phyloP scores from a whole-genome alignment of 2,113 vertebrate species.

The Osmerus mordax region DNA sequence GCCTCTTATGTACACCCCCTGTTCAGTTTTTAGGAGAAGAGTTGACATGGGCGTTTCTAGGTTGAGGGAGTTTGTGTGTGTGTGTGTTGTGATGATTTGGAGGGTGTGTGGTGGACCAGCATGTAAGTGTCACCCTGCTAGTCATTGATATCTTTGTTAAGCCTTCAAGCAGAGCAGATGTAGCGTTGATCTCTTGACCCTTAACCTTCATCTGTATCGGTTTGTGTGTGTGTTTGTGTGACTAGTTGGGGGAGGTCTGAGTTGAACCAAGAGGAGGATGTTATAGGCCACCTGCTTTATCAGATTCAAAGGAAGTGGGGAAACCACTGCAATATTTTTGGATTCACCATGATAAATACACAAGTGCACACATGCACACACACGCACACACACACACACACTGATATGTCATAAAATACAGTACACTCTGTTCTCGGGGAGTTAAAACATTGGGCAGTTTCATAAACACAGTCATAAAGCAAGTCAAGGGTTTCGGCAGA shows the following conservation, averaged over 20 bases:
- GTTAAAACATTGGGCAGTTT: not conserved
- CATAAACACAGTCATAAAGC: constrained; percentile 32
- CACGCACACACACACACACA: not conserved
- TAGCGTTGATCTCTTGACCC: not conserved
- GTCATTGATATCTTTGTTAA: constrained; percentile 36
- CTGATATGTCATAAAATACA: not conserved
- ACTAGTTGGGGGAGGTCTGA: constrained; percentile 18
- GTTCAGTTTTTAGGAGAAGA: no score
- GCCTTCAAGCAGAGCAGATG: constrained; percentile 13
- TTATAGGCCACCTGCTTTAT: constrained; percentile 22
- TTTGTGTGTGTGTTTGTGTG: constrained; percentile 12
- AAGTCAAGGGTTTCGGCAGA: constrained; percentile 37
- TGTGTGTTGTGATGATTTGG: not conserved
- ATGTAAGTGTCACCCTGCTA: constrained; percentile 14
- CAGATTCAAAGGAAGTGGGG: not conserved
- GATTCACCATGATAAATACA: not conserved
- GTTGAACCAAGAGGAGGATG: no score
- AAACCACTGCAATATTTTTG: constrained; percentile 19
- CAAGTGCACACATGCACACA: constrained; percentile 3
- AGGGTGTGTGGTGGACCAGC: not conserved
- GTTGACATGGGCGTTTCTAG: not conserved
- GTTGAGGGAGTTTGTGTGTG: not conserved
- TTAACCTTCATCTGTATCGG: constrained; percentile 7
- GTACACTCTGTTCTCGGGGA: not conserved
- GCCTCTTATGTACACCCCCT: no score